phyloP scores from a whole-genome alignment of 2,113 vertebrate species.

The Poeciliopsis turrubarensis region DNA sequence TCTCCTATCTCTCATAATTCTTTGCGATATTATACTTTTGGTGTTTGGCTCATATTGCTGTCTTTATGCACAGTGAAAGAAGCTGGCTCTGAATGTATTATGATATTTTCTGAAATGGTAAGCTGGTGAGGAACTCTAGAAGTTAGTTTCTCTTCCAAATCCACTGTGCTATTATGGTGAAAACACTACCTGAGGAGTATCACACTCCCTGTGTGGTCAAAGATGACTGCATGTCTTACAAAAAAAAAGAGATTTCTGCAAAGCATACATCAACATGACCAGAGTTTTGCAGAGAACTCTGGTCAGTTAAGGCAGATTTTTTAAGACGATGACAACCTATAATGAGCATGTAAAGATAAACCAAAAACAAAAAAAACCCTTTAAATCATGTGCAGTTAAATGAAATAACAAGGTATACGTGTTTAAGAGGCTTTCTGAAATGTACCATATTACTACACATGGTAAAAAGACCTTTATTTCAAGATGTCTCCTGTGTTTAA shows the following conservation, averaged over 20 bases:
- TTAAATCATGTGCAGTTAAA: too few species aligned
- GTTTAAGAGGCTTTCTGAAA: too few species aligned
- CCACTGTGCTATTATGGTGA: conserved; percentile 18
- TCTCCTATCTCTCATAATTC: conserved; percentile 58
- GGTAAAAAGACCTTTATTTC: too few species aligned
- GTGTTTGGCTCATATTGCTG: conserved; percentile 66
- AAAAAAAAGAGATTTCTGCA: conserved; percentile 23
- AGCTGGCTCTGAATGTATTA: conserved; percentile 70
- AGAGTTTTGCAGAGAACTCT: conserved; percentile 2
- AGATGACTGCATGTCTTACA: conserved; percentile 22
- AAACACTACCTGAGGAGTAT: conserved; percentile 26
- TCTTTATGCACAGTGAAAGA: conserved; percentile 58
- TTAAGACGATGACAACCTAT: conserved; percentile 9
- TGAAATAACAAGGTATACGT: too few species aligned
- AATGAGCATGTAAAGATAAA: too few species aligned
- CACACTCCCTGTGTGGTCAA: neutral
- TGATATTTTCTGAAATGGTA: conserved; percentile 48
- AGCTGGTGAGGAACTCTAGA: conserved; percentile 33
- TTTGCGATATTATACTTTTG: conserved; percentile 68
- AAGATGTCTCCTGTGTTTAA: too few species aligned
- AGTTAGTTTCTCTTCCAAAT: conserved; percentile 7
- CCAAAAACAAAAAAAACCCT: too few species aligned
- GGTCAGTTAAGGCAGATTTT: conserved; percentile 12
- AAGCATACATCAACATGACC: conserved; percentile 2
- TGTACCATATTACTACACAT: too few species aligned